These are phyloP conservation scores for Drosophila tristis DNA, from an alignment of 1,140 invertebrate genomes.

Conservation along the genomic window DNA sequence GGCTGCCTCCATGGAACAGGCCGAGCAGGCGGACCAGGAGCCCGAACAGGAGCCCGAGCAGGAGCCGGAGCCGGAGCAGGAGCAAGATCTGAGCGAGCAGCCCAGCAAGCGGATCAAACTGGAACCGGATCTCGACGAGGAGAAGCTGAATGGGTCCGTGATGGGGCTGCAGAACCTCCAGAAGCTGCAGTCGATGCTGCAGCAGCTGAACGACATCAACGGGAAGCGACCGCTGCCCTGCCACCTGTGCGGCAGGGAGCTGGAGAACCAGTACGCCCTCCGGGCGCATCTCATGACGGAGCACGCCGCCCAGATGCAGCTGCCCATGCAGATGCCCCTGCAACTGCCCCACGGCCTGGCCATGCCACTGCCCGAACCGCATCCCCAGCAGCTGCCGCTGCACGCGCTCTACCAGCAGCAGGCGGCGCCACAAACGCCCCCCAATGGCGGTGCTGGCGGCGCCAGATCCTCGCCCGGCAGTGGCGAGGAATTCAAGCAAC, in stretches of 20 bases:
- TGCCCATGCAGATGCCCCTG: conserved; percentile 41
- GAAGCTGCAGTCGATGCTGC: conserved; percentile 95
- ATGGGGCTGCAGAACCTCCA: conserved; percentile 87
- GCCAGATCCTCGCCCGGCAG: conserved; percentile 46
- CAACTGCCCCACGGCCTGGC: conserved; percentile 5
- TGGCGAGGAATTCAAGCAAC: conserved; percentile 86
- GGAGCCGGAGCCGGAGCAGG: conserved; percentile 6
- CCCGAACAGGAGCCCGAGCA: conserved; percentile 5
- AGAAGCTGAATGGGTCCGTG: conserved; percentile 53
- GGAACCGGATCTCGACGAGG: conserved; percentile 50
- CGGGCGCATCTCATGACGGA: conserved; percentile 87
- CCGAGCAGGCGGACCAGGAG: conserved; percentile 23
- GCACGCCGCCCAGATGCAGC: conserved; percentile 83
- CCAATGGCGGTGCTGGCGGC: conserved; percentile 18
- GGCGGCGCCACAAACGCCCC: conserved; percentile 60
- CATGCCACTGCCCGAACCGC: conserved; percentile 62
- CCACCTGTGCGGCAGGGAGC: conserved; percentile 87
- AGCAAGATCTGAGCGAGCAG: conserved; percentile 33
- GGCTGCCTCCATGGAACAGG: conserved; percentile 31
- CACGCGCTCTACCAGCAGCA: conserved; percentile 29
- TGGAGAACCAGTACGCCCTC: conserved; percentile 86
- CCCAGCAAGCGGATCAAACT: conserved; percentile 73
- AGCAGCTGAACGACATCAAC: conserved; percentile 92
- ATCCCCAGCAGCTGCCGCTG: conserved; percentile 43
- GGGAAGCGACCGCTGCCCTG: conserved; percentile 86